Percentiles rank a stretch among this genome's conserved stretches.
Evolutionary conservation across 2,888 invertebrate genomes (phyloP).

Genomic region (Drosophila barbarae): DNA sequence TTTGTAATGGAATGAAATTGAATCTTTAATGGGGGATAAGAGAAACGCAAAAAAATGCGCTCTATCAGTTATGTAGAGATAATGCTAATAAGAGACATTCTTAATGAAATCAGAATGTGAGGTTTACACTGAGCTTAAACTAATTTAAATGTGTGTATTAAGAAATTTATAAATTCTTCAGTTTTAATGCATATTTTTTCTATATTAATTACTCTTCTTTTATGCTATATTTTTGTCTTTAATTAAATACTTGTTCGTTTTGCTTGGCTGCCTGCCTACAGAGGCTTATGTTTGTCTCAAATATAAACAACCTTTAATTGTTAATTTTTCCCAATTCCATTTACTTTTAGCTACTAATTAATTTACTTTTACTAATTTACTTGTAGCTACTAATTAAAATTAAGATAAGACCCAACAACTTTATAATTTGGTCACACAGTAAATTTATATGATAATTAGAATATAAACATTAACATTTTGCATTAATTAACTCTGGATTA

Average conservation of each 20-base stretch:
- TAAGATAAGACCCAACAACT: not conserved
- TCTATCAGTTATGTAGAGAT: constrained; percentile 10
- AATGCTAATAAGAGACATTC: constrained; percentile 31
- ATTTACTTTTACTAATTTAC: not conserved
- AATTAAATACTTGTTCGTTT: not conserved
- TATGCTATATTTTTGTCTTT: not conserved
- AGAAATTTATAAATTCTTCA: too few relatives aligned
- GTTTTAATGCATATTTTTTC: too few relatives aligned
- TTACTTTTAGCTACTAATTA: not conserved
- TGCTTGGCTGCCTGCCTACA: not conserved
- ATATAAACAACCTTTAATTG: not conserved
- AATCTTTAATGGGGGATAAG: not conserved
- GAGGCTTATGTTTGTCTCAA: not conserved
- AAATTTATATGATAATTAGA: constrained; percentile 23
- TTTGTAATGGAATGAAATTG: constrained; percentile 1
- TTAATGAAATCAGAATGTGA: not conserved
- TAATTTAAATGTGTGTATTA: not conserved
- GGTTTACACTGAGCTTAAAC: not conserved
- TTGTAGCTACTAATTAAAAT: not conserved
- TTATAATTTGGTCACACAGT: not conserved
- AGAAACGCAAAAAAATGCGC: not conserved
- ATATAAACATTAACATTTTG: constrained; percentile 18
- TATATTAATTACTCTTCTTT: not conserved
- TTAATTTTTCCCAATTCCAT: not conserved
- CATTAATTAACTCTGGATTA: constrained; percentile 26